Percentiles rank a stretch among this genome's conserved stretches.
phyloP scores from a whole-genome alignment of 2,797 vertebrate genomes.

The Micropoecilia bifurca region DNA sequence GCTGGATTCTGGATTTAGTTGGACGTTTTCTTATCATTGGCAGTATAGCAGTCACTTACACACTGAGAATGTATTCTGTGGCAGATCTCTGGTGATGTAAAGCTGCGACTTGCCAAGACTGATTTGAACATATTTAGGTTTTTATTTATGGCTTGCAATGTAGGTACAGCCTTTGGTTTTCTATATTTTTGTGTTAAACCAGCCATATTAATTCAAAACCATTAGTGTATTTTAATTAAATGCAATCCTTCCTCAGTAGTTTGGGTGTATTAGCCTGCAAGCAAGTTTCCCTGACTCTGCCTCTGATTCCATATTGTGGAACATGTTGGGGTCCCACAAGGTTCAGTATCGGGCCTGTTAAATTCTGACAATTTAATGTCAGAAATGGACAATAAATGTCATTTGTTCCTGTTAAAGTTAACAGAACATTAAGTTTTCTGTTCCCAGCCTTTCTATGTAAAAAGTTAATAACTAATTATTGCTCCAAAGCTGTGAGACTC shows the following conservation, averaged over 20 bases:
- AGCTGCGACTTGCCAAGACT: background rate
- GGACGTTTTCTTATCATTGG: background rate
- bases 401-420: too few relatives aligned
- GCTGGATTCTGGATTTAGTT: background rate
- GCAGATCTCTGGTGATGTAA: background rate
- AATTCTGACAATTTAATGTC: too few relatives aligned
- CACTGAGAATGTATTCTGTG: background rate
- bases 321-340: background rate
- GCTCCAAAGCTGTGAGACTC: background rate
- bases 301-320: background rate
- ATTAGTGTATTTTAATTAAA: background rate
- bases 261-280: background rate
- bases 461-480: background rate
- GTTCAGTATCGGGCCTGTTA: background rate
- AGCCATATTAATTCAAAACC: background rate
- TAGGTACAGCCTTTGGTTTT: background rate
- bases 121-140: background rate
- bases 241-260: background rate
- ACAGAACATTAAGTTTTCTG: background rate
- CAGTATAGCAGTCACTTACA: background rate
- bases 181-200: background rate
- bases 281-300: background rate
- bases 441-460: background rate
- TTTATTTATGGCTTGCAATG: background rate
- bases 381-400: too few relatives aligned